Conservation (phyloP, 2,113 vertebrate genomes). For the Anolis sagrei region DNA sequence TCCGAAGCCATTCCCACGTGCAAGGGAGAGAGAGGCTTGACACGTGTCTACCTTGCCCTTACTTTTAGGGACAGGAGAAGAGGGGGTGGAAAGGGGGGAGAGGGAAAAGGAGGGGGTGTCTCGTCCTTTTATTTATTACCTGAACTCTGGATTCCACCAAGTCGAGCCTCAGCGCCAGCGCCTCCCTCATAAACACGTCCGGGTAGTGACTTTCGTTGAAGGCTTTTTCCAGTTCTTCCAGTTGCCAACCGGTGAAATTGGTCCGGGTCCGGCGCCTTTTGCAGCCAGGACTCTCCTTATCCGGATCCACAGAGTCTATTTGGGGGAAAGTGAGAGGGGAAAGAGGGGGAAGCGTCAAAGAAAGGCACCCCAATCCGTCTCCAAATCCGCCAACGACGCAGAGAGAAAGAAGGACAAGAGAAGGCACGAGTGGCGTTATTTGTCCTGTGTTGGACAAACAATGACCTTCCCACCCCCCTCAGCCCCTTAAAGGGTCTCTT, state of each 20-base stretch:
- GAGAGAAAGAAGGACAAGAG: no score
- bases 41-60: no score
- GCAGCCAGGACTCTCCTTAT: constrained; percentile 99
- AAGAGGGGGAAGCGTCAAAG: background rate
- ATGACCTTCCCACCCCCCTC: background rate
- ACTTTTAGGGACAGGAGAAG: background rate
- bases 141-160: constrained; percentile 98
- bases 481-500: no score
- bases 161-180: constrained; percentile 94
- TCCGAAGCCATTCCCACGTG: no score
- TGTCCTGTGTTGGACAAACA: no score
- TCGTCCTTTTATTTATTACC: no score
- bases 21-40: no score
- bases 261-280: constrained; percentile 97
- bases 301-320: constrained; percentile 93
- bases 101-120: no score
- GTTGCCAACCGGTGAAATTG: constrained; percentile 99
- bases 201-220: constrained; percentile 99
- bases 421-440: no score
- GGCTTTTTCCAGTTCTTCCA: constrained; percentile 98
- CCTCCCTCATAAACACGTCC: constrained; percentile 99
- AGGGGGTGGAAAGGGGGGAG: background rate
- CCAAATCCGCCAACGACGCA: background rate
- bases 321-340: constrained; percentile 58
- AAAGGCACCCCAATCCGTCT: no score